These are phyloP conservation scores for Xiphophorus birchmanni DNA, from an alignment of 2,797 vertebrate species.

Conservation along the genomic window DNA sequence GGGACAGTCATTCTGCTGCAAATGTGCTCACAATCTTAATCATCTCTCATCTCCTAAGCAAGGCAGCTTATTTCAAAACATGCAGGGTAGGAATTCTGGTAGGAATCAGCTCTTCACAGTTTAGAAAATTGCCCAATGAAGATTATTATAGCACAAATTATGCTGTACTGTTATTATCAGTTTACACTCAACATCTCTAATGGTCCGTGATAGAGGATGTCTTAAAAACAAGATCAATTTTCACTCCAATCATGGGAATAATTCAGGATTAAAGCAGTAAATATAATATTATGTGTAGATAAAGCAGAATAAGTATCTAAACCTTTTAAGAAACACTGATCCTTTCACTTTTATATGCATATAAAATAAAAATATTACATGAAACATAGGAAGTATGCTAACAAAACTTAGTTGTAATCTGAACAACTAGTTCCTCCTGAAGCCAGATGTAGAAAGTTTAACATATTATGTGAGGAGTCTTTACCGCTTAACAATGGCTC, in stretches of 20 bases:
- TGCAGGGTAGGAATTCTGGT: conserved; percentile 86
- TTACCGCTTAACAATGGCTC: not conserved
- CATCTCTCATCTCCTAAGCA: conserved; percentile 44
- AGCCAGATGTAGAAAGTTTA: not conserved
- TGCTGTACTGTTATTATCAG: not conserved
- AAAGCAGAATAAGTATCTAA: not conserved
- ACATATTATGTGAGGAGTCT: not conserved
- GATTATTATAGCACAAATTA: conserved; percentile 7
- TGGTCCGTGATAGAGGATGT: not conserved
- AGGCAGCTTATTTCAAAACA: conserved; percentile 82
- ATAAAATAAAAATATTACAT: not conserved
- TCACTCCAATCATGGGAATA: not conserved
- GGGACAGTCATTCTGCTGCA: conserved; percentile 70
- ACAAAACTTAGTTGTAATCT: not conserved
- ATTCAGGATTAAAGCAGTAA: not conserved
- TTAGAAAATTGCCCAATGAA: conserved; percentile 21
- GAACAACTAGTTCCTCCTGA: not conserved
- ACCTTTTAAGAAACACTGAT: not conserved
- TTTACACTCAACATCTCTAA: not conserved
- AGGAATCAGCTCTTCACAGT: conserved; percentile 28
- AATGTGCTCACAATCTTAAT: conserved; percentile 54
- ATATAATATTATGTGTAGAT: no score
- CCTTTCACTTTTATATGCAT: not conserved
- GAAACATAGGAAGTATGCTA: not conserved
- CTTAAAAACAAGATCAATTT: not conserved